A percentile compares a stretch with the other conserved stretches of the same genome.
These are phyloP conservation scores for Sitobion miscanthi DNA, from an alignment of 1,140 invertebrate species.

Conservation along the genomic window DNA sequence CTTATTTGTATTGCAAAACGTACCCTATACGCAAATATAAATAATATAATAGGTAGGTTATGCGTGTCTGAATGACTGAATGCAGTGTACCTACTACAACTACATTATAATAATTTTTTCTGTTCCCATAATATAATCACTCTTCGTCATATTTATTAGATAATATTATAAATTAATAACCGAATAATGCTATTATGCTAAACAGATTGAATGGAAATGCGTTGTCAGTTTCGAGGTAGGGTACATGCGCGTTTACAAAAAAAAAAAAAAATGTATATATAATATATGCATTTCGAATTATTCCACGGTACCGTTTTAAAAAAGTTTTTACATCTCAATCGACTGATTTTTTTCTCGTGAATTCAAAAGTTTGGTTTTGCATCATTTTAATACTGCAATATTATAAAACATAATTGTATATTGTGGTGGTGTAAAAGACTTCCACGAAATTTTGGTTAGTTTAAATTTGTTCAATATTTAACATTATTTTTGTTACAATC, in stretches of 20 bases:
- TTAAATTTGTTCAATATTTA: neutral
- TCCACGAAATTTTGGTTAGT: neutral
- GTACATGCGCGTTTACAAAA: neutral
- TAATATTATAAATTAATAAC: constrained; percentile 1
- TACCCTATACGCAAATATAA: no score
- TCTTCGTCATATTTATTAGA: no score
- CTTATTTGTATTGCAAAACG: no score
- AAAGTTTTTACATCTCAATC: neutral
- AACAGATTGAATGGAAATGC: neutral
- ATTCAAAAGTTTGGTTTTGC: neutral
- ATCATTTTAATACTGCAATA: neutral
- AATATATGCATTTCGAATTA: neutral
- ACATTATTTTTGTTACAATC: no score
- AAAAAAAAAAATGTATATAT: neutral
- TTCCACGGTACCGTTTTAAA: neutral
- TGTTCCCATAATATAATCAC: no score
- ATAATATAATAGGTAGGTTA: no score
- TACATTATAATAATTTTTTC: no score
- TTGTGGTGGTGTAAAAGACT: neutral
- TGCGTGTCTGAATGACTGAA: no score
- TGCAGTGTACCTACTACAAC: no score
- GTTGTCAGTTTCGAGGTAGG: neutral
- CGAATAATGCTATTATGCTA: neutral
- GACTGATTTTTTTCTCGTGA: neutral
- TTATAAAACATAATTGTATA: neutral